Evolutionary conservation across 2,797 vertebrate genomes (phyloP).

Genomic region (Eptatretus atami): DNA sequence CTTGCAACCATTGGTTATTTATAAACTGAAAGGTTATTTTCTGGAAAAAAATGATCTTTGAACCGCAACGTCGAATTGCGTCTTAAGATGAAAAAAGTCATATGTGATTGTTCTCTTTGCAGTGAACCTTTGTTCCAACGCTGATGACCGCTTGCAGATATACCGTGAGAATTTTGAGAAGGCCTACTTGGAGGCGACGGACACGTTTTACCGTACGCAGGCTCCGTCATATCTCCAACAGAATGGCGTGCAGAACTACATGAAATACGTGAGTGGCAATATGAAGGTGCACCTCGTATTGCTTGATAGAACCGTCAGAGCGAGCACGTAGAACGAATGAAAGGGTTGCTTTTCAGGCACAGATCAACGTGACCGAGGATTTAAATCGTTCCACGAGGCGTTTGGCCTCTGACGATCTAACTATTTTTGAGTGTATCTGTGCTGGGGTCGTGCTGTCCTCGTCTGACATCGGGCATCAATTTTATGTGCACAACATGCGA

Average conservation of each 20-base stretch:
- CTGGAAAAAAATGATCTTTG: too few species aligned
- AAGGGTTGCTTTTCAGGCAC: conserved; percentile 8
- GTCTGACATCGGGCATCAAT: background rate
- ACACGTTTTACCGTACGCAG: conserved; percentile 86
- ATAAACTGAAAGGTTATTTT: too few species aligned
- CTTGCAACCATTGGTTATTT: too few species aligned
- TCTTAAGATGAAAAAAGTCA: too few species aligned
- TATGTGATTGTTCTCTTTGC: conserved; percentile 11
- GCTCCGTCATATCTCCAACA: conserved; percentile 79
- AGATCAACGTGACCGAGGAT: conserved; percentile 6
- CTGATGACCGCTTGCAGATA: conserved; percentile 84
- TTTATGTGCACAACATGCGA: background rate
- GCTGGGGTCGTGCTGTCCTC: conserved; percentile 17
- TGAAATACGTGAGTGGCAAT: conserved; percentile 68
- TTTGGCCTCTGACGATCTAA: conserved; percentile 7
- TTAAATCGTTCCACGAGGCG: conserved; percentile 9
- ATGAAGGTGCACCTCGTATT: too few species aligned
- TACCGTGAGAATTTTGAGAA: conserved; percentile 98
- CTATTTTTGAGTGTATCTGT: conserved; percentile 10
- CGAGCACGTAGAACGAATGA: too few species aligned
- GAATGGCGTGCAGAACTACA: conserved; percentile 88
- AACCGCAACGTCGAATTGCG: too few species aligned
- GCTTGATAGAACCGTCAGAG: too few species aligned
- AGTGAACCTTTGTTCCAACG: conserved; percentile 91
- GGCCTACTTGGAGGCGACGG: conserved; percentile 75